These are phyloP conservation scores for Macrophya alboannulata DNA, from an alignment of 2,888 invertebrate genomes.

Conservation along the genomic window DNA sequence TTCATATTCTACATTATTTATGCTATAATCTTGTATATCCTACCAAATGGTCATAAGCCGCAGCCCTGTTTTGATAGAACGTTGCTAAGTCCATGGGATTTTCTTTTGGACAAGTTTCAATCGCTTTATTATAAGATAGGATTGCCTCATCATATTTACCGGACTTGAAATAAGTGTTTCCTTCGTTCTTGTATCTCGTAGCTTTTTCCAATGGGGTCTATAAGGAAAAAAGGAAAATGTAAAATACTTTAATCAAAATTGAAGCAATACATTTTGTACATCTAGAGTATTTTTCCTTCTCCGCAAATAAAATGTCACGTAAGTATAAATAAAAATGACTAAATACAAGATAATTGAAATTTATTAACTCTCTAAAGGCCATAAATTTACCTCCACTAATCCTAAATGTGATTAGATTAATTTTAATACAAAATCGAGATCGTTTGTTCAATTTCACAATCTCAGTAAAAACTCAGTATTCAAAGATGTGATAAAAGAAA, in stretches of 20 bases:
- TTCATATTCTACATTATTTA: conserved; percentile 27
- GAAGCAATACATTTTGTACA: background rate
- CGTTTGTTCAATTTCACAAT: background rate
- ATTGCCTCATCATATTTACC: conserved; percentile 97
- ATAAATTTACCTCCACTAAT: conserved; percentile 10
- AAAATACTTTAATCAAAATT: background rate
- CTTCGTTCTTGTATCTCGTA: conserved; percentile 91
- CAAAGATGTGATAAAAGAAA: background rate
- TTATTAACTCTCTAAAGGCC: background rate
- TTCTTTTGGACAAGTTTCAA: conserved; percentile 91
- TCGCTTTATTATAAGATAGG: conserved; percentile 94
- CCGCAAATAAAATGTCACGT: background rate
- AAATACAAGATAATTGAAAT: background rate
- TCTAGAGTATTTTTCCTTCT: background rate
- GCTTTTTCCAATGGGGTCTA: conserved; percentile 88
- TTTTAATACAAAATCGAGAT: background rate
- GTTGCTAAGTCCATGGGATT: conserved; percentile 90
- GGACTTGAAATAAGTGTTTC: conserved; percentile 92
- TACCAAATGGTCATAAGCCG: conserved; percentile 94
- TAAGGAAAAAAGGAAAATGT: conserved; percentile 60
- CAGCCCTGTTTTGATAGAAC: conserved; percentile 97
- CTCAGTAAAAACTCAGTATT: background rate
- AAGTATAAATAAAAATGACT: background rate
- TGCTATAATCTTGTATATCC: conserved; percentile 58
- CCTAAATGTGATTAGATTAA: background rate